Conservation (phyloP, 2,113 vertebrate genomes). For the Recurvirostra avosetta region DNA sequence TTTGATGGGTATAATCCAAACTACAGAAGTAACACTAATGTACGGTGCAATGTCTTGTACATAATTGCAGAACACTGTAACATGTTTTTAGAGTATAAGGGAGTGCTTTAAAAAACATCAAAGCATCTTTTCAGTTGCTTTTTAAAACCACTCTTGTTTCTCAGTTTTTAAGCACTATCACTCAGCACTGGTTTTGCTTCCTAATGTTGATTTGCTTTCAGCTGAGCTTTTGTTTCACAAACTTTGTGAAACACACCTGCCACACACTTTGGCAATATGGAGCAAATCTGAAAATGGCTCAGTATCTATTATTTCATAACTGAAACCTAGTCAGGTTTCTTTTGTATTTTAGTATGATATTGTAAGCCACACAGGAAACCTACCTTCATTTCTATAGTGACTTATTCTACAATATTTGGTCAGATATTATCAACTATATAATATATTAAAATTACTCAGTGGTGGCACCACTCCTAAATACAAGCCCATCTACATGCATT, state of each 20-base stretch:
- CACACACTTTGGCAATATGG: conserved; percentile 39
- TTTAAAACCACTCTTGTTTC: conserved; percentile 54
- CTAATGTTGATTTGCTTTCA: conserved; percentile 58
- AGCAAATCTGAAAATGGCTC: conserved; percentile 48
- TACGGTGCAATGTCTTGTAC: background rate
- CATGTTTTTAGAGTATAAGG: background rate
- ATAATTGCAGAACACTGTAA: background rate
- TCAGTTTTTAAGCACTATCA: conserved; percentile 61
- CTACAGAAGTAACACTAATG: background rate
- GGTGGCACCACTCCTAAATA: conserved; percentile 25
- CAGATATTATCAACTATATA: conserved; percentile 52
- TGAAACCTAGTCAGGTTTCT: conserved; percentile 64
- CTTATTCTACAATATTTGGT: conserved; percentile 47
- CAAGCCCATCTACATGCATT: background rate
- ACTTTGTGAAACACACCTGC: conserved; percentile 54
- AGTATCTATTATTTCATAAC: conserved; percentile 68
- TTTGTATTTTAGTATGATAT: conserved; percentile 36
- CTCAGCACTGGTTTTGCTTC: conserved; percentile 63
- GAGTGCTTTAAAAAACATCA: conserved; percentile 9
- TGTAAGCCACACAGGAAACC: conserved; percentile 64
- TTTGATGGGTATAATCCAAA: background rate
- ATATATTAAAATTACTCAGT: conserved; percentile 63
- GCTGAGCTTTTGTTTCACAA: conserved; percentile 57
- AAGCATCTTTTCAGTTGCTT: conserved; percentile 45
- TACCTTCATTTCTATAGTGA: conserved; percentile 46